Evolutionary conservation across 2,888 invertebrate species (phyloP).

Genomic region (Acleris cristana): DNA sequence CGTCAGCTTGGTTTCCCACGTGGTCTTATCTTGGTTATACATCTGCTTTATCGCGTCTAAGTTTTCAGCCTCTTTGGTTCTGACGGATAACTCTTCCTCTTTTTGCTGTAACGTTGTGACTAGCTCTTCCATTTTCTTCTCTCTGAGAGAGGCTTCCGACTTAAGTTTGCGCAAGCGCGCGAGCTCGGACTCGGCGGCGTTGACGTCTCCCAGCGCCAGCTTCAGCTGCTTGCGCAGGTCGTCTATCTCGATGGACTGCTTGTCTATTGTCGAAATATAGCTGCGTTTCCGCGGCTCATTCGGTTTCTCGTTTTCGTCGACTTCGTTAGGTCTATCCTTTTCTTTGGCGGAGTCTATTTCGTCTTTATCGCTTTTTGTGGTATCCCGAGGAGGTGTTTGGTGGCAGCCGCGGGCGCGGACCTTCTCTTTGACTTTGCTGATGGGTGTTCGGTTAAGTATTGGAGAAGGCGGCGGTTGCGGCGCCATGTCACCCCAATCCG

Average conservation of each 20-base stretch:
- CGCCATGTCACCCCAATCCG: constrained; percentile 90
- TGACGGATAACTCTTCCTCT: constrained; percentile 88
- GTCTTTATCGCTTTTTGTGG: constrained; percentile 82
- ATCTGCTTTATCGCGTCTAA: constrained; percentile 84
- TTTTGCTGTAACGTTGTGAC: constrained; percentile 89
- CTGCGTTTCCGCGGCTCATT: constrained; percentile 79
- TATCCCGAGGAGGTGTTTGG: constrained; percentile 79
- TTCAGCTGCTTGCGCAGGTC: constrained; percentile 88
- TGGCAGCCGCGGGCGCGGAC: constrained; percentile 83
- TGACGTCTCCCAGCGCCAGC: constrained; percentile 85
- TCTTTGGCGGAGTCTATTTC: constrained; percentile 82
- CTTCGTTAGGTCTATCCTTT: constrained; percentile 66
- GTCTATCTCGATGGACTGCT: constrained; percentile 87
- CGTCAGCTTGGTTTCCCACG: constrained; percentile 86
- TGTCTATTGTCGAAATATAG: constrained; percentile 83
- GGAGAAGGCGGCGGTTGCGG: constrained; percentile 82
- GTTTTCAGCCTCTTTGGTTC: constrained; percentile 88
- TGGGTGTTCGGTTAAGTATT: constrained; percentile 84
- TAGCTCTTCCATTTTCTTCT: constrained; percentile 90
- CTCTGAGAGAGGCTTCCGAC: constrained; percentile 87
- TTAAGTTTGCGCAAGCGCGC: constrained; percentile 88
- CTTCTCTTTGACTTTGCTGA: constrained; percentile 80
- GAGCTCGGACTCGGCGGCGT: constrained; percentile 88
- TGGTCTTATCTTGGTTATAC: constrained; percentile 86
- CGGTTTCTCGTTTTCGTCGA: constrained; percentile 77